phyloP scores from a whole-genome alignment of 2,113 vertebrate species.

The Aegotheles bennettii region DNA sequence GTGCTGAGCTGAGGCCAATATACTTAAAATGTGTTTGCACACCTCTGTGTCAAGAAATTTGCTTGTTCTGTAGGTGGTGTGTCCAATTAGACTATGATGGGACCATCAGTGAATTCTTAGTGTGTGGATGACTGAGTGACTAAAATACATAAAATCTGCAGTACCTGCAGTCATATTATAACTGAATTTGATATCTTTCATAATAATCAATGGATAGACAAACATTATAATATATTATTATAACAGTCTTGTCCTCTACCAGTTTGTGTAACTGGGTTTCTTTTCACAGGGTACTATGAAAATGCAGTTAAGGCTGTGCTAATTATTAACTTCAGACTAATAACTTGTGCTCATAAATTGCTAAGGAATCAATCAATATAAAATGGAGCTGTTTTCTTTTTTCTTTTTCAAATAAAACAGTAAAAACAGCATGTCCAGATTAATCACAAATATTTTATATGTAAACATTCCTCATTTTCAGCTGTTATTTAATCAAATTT shows the following conservation, averaged over 20 bases:
- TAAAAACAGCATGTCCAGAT: rapidly evolving
- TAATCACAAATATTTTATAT: neutral
- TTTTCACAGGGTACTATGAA: neutral
- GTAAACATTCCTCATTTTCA: neutral
- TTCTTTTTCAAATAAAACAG: neutral
- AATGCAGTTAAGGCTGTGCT: neutral
- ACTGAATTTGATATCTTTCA: neutral
- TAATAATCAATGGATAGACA: neutral
- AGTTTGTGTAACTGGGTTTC: neutral
- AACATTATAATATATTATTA: neutral
- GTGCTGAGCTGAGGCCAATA: neutral
- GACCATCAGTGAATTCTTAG: neutral
- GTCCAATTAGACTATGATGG: neutral
- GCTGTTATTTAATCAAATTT: neutral
- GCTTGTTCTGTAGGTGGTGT: neutral
- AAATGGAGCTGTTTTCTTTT: neutral
- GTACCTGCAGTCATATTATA: neutral
- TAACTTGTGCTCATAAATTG: neutral
- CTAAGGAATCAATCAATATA: neutral
- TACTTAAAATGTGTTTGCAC: neutral
- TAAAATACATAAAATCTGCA: neutral
- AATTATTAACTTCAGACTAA: neutral
- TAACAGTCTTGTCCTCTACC: neutral
- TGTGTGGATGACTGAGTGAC: neutral
- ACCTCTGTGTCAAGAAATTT: neutral